Evolutionary conservation across 1,140 invertebrate species (phyloP).

Genomic region (Dolichoris vasculosae): DNA sequence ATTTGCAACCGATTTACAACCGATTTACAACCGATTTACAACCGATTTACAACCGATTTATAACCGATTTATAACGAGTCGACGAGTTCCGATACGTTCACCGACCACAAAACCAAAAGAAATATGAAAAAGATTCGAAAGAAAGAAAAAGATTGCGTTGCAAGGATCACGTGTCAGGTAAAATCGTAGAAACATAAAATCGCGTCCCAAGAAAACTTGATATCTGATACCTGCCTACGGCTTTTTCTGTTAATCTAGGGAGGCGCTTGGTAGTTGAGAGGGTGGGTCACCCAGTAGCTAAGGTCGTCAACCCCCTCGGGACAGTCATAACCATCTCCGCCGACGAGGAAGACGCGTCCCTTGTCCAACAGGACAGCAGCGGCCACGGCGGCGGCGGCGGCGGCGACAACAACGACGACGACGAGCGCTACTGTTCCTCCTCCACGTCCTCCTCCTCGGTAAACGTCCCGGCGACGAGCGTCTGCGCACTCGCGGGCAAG

Average conservation of each 20-base stretch:
- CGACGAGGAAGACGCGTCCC: constrained; percentile 72
- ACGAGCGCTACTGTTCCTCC: not conserved
- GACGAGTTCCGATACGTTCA: not conserved
- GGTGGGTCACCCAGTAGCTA: constrained; percentile 76
- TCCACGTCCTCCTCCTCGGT: not conserved
- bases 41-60: no score
- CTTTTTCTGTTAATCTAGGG: constrained; percentile 83
- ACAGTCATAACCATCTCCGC: constrained; percentile 79
- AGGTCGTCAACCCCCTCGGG: constrained; percentile 83
- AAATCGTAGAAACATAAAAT: not conserved
- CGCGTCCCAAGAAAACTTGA: constrained; percentile 33
- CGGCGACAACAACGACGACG: constrained; percentile 60
- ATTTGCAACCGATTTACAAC: no score
- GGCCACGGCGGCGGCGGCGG: constrained; percentile 69
- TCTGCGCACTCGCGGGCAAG: constrained; percentile 74
- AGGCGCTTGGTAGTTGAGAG: constrained; percentile 77
- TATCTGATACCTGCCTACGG: constrained; percentile 82
- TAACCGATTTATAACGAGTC: no score
- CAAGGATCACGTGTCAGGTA: not conserved
- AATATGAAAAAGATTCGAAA: not conserved
- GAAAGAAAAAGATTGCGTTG: not conserved
- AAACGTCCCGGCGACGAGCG: constrained; percentile 66
- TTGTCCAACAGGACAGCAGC: constrained; percentile 42
- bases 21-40: no score
- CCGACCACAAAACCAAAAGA: not conserved